Evolutionary conservation across 2,113 vertebrate genomes (phyloP).

Genomic region (Clarias magur): DNA sequence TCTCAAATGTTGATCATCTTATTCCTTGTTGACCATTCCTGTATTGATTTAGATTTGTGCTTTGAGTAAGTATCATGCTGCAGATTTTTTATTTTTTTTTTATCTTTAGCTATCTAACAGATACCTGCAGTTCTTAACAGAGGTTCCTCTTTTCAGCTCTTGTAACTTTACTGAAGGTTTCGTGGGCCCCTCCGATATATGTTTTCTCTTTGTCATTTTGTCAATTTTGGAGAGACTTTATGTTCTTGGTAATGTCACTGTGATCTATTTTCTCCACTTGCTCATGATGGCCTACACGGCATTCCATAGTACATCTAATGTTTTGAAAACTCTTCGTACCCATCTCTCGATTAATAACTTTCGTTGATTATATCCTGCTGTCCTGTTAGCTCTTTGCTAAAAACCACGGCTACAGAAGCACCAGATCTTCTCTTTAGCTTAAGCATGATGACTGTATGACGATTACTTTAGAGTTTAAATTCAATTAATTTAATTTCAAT

Average conservation of each 20-base stretch:
- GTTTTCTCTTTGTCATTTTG: background rate
- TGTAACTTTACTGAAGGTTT: background rate
- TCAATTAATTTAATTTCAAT: too few relatives aligned
- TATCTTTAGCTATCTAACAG: background rate
- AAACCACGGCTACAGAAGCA: background rate
- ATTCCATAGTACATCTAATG: background rate
- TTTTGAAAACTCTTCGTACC: background rate
- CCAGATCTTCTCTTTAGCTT: background rate
- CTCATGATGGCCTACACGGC: background rate
- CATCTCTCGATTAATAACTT: background rate
- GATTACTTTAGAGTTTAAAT: background rate
- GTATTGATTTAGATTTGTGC: background rate
- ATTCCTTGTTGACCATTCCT: too few relatives aligned
- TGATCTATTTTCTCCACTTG: background rate
- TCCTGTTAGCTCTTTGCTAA: background rate
- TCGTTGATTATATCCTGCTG: background rate
- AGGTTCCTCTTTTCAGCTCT: background rate
- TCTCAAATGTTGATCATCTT: background rate
- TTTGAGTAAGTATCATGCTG: background rate
- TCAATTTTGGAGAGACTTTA: background rate
- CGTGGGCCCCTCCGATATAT: background rate
- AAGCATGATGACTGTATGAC: background rate
- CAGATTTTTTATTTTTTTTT: background rate
- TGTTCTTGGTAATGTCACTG: constrained; percentile 2
- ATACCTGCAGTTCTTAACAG: background rate